Percentiles rank a stretch among this genome's conserved stretches.
phyloP scores from a whole-genome alignment of 2,888 invertebrate species.

The Cataglyphis altisquamis region DNA sequence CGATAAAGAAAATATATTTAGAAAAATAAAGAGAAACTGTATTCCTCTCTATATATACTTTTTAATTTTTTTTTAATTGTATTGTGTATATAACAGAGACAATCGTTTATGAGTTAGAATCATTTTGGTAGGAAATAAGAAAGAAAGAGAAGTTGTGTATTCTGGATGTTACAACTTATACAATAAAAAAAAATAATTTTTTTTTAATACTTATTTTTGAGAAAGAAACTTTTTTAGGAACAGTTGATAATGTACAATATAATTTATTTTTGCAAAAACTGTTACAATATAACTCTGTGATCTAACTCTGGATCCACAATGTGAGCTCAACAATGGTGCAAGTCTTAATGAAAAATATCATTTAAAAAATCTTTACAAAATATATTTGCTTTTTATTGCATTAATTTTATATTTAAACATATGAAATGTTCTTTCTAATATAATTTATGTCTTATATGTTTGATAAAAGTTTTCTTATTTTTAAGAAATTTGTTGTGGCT shows the following conservation, averaged over 20 bases:
- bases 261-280: slow-evolving; percentile 54
- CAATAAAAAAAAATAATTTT: background rate
- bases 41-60: background rate
- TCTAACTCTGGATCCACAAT: slow-evolving; percentile 44
- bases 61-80: background rate
- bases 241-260: slow-evolving; percentile 39
- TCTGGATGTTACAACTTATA: background rate
- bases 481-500: background rate
- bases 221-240: slow-evolving; percentile 11
- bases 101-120: background rate
- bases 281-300: slow-evolving; percentile 47
- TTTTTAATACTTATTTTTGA: background rate
- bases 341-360: slow-evolving; percentile 19
- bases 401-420: slow-evolving; percentile 41
- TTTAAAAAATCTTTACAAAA: slow-evolving; percentile 47
- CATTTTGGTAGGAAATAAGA: background rate
- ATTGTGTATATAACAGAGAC: background rate
- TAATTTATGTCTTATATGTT: slow-evolving; percentile 22
- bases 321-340: slow-evolving; percentile 17
- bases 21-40: slow-evolving; percentile 5
- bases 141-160: background rate
- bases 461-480: background rate
- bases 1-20: slow-evolving; percentile 26
- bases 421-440: slow-evolving; percentile 3
- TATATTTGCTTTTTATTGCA: slow-evolving; percentile 45